These are phyloP conservation scores for Platorchestia sp. DNA, from an alignment of 1,140 invertebrate species.

Conservation along the genomic window DNA sequence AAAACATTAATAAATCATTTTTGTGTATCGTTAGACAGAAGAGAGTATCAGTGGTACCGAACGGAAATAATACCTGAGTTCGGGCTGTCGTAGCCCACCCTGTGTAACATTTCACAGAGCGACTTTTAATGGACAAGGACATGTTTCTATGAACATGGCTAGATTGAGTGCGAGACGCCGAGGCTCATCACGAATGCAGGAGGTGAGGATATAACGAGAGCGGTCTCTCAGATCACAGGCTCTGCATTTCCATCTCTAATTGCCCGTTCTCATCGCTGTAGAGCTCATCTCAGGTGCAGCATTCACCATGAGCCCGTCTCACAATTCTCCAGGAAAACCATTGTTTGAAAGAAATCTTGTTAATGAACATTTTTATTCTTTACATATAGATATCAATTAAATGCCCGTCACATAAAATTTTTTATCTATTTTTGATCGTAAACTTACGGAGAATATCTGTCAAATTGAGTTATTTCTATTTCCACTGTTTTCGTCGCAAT, in stretches of 20 bases:
- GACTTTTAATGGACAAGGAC: background rate
- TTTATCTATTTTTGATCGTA: too few species aligned
- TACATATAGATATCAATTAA: too few species aligned
- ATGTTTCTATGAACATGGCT: background rate
- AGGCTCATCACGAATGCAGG: background rate
- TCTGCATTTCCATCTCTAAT: slow-evolving; percentile 12
- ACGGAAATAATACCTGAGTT: too few species aligned
- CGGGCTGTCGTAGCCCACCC: too few species aligned
- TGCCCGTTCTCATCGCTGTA: background rate
- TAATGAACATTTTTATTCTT: background rate
- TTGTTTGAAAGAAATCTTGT: background rate
- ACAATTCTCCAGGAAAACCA: background rate
- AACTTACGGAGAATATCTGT: too few species aligned
- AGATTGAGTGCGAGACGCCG: background rate
- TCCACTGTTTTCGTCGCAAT: too few species aligned
- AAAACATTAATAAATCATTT: too few species aligned
- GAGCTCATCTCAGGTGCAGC: background rate
- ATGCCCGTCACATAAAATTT: too few species aligned
- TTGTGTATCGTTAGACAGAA: too few species aligned
- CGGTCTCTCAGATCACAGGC: background rate
- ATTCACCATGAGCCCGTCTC: background rate
- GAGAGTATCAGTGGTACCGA: too few species aligned
- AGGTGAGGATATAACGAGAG: background rate
- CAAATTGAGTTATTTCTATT: too few species aligned
- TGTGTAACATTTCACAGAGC: too few species aligned